phyloP scores from a whole-genome alignment of 2,797 vertebrate genomes.

The Falco novaeseelandiae region DNA sequence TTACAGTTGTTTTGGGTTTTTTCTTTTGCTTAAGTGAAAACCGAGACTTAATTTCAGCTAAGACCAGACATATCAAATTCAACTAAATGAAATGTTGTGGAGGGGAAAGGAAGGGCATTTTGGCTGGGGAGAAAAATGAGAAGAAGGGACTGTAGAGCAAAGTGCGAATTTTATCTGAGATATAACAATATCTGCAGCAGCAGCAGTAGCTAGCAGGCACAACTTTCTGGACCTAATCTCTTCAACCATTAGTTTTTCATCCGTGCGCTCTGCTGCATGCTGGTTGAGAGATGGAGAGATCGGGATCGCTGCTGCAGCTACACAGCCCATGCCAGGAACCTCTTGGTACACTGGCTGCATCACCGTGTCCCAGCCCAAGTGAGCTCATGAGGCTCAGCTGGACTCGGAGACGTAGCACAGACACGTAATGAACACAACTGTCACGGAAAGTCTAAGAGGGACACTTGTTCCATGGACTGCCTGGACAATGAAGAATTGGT shows the following conservation, averaged over 20 bases:
- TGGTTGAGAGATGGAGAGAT: background rate
- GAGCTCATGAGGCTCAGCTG: slow-evolving; percentile 68
- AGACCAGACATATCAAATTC: slow-evolving; percentile 34
- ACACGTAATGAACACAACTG: background rate
- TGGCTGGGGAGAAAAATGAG: background rate
- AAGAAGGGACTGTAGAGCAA: background rate
- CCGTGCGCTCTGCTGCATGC: rapidly evolving
- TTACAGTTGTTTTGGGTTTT: background rate
- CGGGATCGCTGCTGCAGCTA: background rate
- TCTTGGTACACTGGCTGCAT: slow-evolving; percentile 47
- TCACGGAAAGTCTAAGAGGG: slow-evolving; percentile 29
- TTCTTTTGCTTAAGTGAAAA: slow-evolving; percentile 1
- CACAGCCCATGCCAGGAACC: slow-evolving; percentile 51
- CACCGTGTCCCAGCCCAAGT: background rate
- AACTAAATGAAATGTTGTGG: background rate
- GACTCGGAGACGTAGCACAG: background rate
- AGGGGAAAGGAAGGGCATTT: slow-evolving; percentile 20
- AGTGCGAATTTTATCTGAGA: background rate
- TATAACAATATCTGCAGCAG: background rate
- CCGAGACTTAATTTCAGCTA: background rate
- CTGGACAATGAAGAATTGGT: slow-evolving; percentile 12
- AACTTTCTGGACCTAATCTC: background rate
- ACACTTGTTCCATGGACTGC: background rate
- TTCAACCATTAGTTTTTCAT: background rate
- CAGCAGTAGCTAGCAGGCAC: background rate